Conservation (phyloP, 2,888 invertebrate genomes). For the Dynastes maya region DNA sequence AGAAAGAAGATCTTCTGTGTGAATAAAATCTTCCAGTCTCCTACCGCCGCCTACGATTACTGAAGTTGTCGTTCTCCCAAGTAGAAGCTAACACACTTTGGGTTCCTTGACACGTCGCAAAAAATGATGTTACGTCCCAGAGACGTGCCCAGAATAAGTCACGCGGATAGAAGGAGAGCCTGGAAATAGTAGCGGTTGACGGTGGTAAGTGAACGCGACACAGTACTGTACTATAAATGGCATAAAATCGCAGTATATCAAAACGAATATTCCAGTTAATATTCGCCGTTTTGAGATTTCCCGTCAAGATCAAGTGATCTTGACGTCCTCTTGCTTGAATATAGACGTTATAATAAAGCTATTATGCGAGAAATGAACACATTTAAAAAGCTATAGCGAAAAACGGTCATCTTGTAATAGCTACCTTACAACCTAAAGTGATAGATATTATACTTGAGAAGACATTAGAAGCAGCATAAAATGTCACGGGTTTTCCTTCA, state of each 20-base stretch:
- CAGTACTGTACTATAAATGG: constrained; percentile 15
- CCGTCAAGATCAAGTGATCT: constrained; percentile 11
- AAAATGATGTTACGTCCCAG: constrained; percentile 38
- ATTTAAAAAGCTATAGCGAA: not conserved
- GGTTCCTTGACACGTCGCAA: constrained; percentile 45
- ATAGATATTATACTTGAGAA: too few relatives aligned
- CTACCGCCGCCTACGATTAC: constrained; percentile 21
- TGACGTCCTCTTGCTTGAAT: not conserved
- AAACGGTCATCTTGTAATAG: not conserved
- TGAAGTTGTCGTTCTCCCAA: constrained; percentile 29
- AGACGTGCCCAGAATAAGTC: constrained; percentile 39
- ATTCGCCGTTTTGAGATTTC: not conserved
- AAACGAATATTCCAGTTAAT: constrained; percentile 20
- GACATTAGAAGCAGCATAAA: too few relatives aligned
- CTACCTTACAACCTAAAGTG: not conserved
- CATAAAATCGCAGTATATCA: constrained; percentile 41
- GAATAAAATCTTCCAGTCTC: constrained; percentile 21
- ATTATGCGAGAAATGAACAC: not conserved
- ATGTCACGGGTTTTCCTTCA: too few relatives aligned
- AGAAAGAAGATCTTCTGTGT: constrained; percentile 10
- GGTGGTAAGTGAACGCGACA: constrained; percentile 14
- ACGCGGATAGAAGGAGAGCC: not conserved
- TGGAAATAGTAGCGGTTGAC: constrained; percentile 16
- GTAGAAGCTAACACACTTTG: constrained; percentile 35
- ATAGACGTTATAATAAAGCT: not conserved